A percentile compares a stretch with the other conserved stretches of the same genome.
Conservation (phyloP, 2,113 vertebrate genomes). For the Pelmatolapia mariae region DNA sequence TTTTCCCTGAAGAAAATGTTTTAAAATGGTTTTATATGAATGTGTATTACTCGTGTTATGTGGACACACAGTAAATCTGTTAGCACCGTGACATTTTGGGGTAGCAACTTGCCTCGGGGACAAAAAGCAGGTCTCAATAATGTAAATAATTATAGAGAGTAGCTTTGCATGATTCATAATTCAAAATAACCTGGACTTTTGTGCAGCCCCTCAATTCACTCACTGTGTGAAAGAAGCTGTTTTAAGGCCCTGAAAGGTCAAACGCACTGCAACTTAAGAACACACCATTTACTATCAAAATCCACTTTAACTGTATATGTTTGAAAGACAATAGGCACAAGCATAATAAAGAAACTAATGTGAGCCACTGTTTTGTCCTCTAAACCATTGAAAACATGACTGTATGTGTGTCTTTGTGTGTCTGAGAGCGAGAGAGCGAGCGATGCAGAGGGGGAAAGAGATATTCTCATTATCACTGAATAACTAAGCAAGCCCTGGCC, state of each 20-base stretch:
- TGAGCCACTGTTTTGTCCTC: neutral
- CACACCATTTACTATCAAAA: neutral
- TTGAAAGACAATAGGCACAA: neutral
- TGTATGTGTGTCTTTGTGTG: neutral
- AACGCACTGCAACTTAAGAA: neutral
- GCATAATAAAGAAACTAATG: neutral
- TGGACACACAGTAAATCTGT: neutral
- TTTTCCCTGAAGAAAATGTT: neutral
- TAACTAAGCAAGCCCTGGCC: constrained; percentile 36
- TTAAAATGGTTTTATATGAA: neutral
- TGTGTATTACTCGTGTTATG: neutral
- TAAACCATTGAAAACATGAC: neutral
- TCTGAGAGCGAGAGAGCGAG: neutral
- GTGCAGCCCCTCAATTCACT: neutral
- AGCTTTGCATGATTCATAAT: neutral
- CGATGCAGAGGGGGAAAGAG: neutral
- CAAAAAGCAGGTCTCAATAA: neutral
- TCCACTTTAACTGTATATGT: neutral
- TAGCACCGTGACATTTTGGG: neutral
- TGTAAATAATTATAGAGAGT: neutral
- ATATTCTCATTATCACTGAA: constrained; percentile 61
- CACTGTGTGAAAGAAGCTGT: neutral
- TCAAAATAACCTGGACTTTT: neutral
- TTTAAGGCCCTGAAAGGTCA: neutral
- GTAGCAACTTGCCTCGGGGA: neutral